These are phyloP conservation scores for Lypha dubia DNA, from an alignment of 2,888 invertebrate species.

Conservation along the genomic window DNA sequence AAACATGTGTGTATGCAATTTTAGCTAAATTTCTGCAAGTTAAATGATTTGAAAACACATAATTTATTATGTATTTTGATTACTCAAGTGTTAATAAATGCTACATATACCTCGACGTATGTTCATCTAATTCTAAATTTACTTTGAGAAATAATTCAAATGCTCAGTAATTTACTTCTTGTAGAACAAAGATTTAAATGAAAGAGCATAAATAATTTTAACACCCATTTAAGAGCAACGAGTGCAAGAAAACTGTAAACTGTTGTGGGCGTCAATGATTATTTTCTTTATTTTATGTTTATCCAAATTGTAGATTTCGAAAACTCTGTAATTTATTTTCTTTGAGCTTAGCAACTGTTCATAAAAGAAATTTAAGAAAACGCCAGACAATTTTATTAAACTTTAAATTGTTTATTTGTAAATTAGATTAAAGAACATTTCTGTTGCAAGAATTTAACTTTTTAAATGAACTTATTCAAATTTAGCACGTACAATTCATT, in stretches of 20 bases:
- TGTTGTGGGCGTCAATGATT: too few species aligned
- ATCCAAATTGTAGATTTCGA: too few species aligned
- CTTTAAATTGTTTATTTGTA: background rate
- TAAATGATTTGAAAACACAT: slow-evolving; percentile 37
- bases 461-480: slow-evolving; percentile 67
- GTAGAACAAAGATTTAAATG: background rate
- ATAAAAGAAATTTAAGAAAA: background rate
- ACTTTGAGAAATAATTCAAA: too few species aligned
- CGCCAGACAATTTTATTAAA: background rate
- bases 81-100: too few species aligned
- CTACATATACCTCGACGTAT: too few species aligned
- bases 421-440: background rate
- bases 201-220: slow-evolving; percentile 5
- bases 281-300: too few species aligned
- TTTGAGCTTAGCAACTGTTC: background rate
- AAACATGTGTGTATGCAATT: background rate
- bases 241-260: background rate
- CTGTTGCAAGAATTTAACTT: slow-evolving; percentile 16
- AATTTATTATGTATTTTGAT: slow-evolving; percentile 51
- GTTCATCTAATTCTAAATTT: slow-evolving; percentile 59
- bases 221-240: background rate
- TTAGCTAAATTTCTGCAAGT: background rate
- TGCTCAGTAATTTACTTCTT: background rate
- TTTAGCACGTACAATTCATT: slow-evolving; percentile 71
- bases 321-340: background rate